Percentiles rank a stretch among this genome's conserved stretches.
These are phyloP conservation scores for Pelusios castaneus DNA, from an alignment of 2,113 vertebrate species.

Conservation along the genomic window DNA sequence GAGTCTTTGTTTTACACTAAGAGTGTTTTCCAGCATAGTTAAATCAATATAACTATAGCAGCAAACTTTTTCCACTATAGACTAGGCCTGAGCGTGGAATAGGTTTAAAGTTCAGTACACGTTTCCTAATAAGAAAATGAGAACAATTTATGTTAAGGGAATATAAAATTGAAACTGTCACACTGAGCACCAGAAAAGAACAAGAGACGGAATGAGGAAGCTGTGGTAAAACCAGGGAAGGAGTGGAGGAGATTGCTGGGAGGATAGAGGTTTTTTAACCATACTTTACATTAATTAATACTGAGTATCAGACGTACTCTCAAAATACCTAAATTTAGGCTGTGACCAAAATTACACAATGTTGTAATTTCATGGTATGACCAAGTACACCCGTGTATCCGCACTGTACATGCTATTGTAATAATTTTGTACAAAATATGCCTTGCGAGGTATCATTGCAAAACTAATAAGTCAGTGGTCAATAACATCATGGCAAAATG, in stretches of 20 bases:
- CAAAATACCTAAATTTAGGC: not conserved
- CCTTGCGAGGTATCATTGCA: not conserved
- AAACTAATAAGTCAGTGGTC: not conserved
- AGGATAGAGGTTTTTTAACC: not conserved
- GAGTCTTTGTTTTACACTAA: not conserved
- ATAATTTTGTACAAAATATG: not conserved
- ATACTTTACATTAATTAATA: not conserved
- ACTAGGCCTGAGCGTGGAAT: not conserved
- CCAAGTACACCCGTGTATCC: not conserved
- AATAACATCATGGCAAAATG: not conserved
- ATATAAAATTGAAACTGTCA: not conserved
- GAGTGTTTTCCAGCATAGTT: not conserved
- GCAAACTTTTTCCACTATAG: not conserved
- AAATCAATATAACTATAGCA: not conserved
- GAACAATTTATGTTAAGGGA: not conserved
- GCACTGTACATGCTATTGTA: not conserved
- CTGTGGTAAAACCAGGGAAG: not conserved
- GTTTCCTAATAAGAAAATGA: not conserved
- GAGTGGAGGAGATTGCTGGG: not conserved
- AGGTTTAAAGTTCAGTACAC: not conserved
- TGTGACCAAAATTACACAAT: too few species aligned
- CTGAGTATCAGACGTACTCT: not conserved
- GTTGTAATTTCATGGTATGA: not conserved
- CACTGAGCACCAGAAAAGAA: not conserved
- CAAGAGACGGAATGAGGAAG: not conserved